phyloP scores from a whole-genome alignment of 1,140 invertebrate genomes.

The Megathymus violae region DNA sequence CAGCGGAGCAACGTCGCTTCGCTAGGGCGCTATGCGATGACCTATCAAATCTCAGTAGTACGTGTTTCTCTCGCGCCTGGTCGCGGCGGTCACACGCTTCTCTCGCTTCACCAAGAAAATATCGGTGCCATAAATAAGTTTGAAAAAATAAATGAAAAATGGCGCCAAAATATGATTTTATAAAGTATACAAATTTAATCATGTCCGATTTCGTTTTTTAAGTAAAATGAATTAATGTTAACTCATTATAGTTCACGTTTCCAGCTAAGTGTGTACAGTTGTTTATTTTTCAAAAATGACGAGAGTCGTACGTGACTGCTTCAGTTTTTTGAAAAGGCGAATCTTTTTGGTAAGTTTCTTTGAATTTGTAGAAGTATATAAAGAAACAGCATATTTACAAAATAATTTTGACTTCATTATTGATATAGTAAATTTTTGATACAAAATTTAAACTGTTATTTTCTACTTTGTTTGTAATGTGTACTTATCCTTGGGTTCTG shows the following conservation, averaged over 20 bases:
- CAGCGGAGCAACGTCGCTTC: conserved; percentile 15
- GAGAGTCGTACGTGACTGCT: conserved; percentile 49
- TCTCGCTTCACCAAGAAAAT: conserved; percentile 41
- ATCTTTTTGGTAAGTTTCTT: conserved; percentile 65
- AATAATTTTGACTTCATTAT: too few species aligned
- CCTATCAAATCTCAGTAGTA: conserved; percentile 58
- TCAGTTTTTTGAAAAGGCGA: conserved; percentile 55
- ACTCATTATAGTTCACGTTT: conserved; percentile 5
- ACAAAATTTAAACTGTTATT: too few species aligned
- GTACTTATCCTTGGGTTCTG: neutral
- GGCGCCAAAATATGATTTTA: conserved; percentile 44
- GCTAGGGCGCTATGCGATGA: conserved; percentile 50
- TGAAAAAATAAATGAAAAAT: conserved; percentile 43
- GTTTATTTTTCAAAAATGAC: conserved; percentile 45
- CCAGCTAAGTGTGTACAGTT: conserved; percentile 27
- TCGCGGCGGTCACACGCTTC: conserved; percentile 49
- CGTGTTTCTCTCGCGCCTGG: conserved; percentile 50
- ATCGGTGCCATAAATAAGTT: conserved; percentile 30
- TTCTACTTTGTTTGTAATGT: neutral
- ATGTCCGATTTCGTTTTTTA: too few species aligned
- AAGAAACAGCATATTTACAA: too few species aligned
- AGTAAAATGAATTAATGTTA: conserved; percentile 34
- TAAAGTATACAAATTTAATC: neutral
- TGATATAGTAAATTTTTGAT: too few species aligned
- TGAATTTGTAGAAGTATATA: neutral